These are phyloP conservation scores for Oophaga sylvatica DNA, from an alignment of 2,797 vertebrate species.

Conservation along the genomic window DNA sequence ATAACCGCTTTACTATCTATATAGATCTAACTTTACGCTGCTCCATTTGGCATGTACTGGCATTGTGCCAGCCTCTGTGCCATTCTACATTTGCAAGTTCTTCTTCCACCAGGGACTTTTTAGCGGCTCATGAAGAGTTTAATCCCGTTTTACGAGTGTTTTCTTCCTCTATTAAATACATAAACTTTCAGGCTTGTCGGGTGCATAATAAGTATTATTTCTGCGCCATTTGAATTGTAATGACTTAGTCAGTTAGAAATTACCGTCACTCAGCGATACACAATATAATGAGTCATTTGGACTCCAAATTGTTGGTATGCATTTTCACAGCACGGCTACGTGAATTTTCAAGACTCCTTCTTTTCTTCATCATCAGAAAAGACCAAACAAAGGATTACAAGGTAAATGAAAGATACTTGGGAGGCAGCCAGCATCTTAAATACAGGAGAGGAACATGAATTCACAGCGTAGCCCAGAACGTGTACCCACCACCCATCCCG, in stretches of 20 bases:
- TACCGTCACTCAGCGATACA: slow-evolving; percentile 18
- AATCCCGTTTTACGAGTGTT: slow-evolving; percentile 19
- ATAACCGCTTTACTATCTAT: neutral
- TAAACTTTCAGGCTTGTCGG: slow-evolving; percentile 27
- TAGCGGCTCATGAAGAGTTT: neutral
- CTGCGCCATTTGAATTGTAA: slow-evolving; percentile 32
- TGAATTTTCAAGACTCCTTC: slow-evolving; percentile 1
- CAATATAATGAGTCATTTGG: slow-evolving; percentile 28
- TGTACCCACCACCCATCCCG: slow-evolving; percentile 13
- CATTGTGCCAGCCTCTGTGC: neutral
- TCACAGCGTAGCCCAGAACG: neutral
- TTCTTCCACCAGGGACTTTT: neutral
- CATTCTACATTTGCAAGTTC: neutral
- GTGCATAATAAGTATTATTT: slow-evolving; percentile 40
- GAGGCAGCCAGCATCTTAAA: slow-evolving; percentile 15
- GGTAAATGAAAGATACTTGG: slow-evolving; percentile 34
- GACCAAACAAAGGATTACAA: slow-evolving; percentile 36
- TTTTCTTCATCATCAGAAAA: slow-evolving; percentile 15
- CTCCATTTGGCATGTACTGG: neutral
- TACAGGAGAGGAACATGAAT: neutral
- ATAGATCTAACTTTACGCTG: neutral
- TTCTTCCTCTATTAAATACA: slow-evolving; percentile 28
- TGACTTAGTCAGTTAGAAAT: slow-evolving; percentile 23
- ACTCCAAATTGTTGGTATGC: slow-evolving; percentile 8
- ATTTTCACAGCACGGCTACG: slow-evolving; percentile 7